Percentiles rank a stretch among this genome's conserved stretches.
Evolutionary conservation across 1,140 invertebrate genomes (phyloP).

Genomic region (Aphelinus certus): DNA sequence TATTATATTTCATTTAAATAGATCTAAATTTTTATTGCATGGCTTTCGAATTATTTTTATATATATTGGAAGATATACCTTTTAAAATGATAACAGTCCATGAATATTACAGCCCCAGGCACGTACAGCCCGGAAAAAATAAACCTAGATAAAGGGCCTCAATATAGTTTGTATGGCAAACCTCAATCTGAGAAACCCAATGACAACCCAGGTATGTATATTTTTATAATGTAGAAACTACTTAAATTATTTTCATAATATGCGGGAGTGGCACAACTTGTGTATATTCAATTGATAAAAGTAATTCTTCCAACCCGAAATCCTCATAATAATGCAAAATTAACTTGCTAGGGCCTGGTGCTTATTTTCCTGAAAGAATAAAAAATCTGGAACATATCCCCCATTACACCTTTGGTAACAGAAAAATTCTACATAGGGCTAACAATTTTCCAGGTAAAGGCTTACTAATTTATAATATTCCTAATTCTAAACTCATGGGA

Average conservation of each 20-base stretch:
- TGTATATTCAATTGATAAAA: conserved; percentile 13
- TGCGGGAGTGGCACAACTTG: no score
- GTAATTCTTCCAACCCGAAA: conserved; percentile 6
- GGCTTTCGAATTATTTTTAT: no score
- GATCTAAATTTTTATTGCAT: no score
- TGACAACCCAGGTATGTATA: conserved; percentile 57
- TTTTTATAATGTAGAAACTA: no score
- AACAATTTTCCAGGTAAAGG: conserved; percentile 55
- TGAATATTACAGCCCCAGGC: conserved; percentile 62
- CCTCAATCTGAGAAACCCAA: conserved; percentile 64
- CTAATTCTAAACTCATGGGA: no score
- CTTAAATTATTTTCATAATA: no score
- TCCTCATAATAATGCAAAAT: conserved; percentile 24
- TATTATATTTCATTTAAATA: no score
- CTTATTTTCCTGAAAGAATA: conserved; percentile 51
- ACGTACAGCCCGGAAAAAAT: conserved; percentile 73
- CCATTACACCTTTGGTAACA: conserved; percentile 70
- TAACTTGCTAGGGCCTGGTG: conserved; percentile 45
- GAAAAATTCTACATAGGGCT: conserved; percentile 52
- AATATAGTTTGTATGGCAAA: conserved; percentile 69
- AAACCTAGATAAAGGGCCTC: conserved; percentile 68
- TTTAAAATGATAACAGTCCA: no score
- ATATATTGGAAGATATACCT: no score
- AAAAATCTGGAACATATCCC: conserved; percentile 57
- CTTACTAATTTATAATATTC: conserved; percentile 17